phyloP scores from a whole-genome alignment of 1,140 invertebrate genomes.

The Ganaspis sp. region DNA sequence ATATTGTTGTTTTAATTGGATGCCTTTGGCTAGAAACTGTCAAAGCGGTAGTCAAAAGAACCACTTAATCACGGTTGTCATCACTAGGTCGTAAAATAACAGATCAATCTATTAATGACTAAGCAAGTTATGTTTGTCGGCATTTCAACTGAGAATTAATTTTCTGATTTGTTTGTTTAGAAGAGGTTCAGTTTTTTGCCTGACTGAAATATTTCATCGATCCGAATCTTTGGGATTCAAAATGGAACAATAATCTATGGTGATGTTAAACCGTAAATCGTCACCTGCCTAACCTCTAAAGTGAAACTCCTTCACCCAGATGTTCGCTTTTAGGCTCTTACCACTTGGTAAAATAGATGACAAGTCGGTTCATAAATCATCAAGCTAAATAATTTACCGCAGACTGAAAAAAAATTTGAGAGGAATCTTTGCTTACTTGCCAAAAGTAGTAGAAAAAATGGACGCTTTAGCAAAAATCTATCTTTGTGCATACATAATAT shows the following conservation, averaged over 20 bases:
- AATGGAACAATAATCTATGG: conserved; percentile 52
- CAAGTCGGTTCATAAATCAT: conserved; percentile 12
- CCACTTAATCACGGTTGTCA: conserved; percentile 19
- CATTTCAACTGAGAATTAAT: neutral
- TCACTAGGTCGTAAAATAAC: neutral
- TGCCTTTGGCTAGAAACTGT: neutral
- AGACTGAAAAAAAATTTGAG: neutral
- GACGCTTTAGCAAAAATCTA: neutral
- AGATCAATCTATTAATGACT: conserved; percentile 11
- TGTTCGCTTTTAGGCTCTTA: conserved; percentile 12
- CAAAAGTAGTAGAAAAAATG: neutral
- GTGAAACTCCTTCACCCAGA: conserved; percentile 27
- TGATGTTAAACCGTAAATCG: conserved; percentile 48
- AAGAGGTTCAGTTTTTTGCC: neutral
- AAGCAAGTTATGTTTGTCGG: neutral
- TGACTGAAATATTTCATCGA: neutral
- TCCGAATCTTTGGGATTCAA: too few species aligned
- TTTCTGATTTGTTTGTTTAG: neutral
- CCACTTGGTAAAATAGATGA: conserved; percentile 7
- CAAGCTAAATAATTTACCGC: conserved; percentile 6
- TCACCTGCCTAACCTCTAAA: conserved; percentile 39
- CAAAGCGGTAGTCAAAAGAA: neutral
- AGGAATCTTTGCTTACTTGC: neutral
- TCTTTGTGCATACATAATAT: neutral
- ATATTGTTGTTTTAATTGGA: neutral